These are phyloP conservation scores for Hydraecia micacea DNA, from an alignment of 2,888 invertebrate genomes.

Conservation along the genomic window DNA sequence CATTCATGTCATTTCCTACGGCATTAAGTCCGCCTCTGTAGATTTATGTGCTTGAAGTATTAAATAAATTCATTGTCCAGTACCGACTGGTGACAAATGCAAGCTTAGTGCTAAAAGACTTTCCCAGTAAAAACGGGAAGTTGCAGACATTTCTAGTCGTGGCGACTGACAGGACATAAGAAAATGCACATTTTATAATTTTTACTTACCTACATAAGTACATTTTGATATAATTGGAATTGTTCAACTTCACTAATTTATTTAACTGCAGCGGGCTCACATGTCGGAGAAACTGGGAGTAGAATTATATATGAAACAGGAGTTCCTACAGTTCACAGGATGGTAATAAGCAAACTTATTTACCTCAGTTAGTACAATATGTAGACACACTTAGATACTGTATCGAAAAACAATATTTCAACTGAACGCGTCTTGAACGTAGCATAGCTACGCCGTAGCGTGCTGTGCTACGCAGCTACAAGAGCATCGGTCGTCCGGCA, in stretches of 20 bases:
- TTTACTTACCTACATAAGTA: neutral
- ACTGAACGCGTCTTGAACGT: neutral
- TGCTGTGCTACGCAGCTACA: constrained; percentile 16
- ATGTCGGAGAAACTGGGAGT: constrained; percentile 94
- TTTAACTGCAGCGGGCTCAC: constrained; percentile 92
- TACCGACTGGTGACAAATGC: neutral
- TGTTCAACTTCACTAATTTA: constrained; percentile 47
- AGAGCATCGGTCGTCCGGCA: neutral
- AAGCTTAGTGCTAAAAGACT: neutral
- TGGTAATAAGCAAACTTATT: constrained; percentile 89
- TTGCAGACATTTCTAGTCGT: neutral
- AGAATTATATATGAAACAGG: constrained; percentile 97
- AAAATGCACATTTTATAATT: neutral
- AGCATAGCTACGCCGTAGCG: constrained; percentile 22
- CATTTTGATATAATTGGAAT: neutral
- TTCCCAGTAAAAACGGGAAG: neutral
- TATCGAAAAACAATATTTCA: neutral
- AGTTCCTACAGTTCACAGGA: constrained; percentile 97
- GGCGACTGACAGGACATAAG: neutral
- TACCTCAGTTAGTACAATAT: neutral
- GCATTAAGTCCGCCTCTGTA: too few relatives aligned
- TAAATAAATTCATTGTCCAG: neutral
- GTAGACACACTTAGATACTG: neutral
- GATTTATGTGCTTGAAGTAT: too few relatives aligned
- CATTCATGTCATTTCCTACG: too few relatives aligned